Evolutionary conservation across 1,140 invertebrate species (phyloP).

Genomic region (Aphaenogaster ashmeadi): DNA sequence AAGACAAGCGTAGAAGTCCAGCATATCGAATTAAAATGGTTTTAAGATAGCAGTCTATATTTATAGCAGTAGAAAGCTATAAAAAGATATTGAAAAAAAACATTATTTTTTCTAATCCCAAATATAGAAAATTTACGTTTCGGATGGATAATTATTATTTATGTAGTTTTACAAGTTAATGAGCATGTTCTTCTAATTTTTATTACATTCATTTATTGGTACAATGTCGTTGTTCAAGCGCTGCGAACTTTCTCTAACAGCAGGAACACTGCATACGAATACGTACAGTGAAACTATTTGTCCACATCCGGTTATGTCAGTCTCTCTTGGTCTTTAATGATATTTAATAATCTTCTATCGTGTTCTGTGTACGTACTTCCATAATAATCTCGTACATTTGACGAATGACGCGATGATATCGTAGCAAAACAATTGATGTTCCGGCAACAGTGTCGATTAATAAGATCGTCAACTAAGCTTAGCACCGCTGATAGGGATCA

Average conservation of each 20-base stretch:
- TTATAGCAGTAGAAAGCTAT: not conserved
- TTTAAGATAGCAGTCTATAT: not conserved
- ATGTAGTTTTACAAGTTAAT: not conserved
- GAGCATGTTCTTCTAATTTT: slow-evolving; percentile 3
- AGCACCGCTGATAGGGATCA: slow-evolving; percentile 43
- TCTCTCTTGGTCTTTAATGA: not conserved
- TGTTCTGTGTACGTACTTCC: not conserved
- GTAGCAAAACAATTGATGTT: slow-evolving; percentile 47
- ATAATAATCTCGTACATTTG: slow-evolving; percentile 16
- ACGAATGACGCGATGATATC: slow-evolving; percentile 44
- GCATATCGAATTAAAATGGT: not conserved
- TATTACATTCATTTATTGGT: not conserved
- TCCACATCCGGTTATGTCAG: slow-evolving; percentile 26
- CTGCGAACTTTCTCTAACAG: slow-evolving; percentile 30
- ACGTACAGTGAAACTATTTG: slow-evolving; percentile 47
- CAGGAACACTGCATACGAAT: not conserved
- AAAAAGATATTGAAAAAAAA: not conserved
- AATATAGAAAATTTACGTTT: not conserved
- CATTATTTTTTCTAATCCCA: not conserved
- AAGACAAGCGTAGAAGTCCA: not conserved
- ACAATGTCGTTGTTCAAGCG: slow-evolving; percentile 12
- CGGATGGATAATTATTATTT: not conserved
- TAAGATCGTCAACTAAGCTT: slow-evolving; percentile 56
- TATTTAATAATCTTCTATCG: slow-evolving; percentile 28
- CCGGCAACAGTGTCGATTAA: slow-evolving; percentile 50